phyloP scores from a whole-genome alignment of 2,888 invertebrate genomes.

The Athalia rosae region DNA sequence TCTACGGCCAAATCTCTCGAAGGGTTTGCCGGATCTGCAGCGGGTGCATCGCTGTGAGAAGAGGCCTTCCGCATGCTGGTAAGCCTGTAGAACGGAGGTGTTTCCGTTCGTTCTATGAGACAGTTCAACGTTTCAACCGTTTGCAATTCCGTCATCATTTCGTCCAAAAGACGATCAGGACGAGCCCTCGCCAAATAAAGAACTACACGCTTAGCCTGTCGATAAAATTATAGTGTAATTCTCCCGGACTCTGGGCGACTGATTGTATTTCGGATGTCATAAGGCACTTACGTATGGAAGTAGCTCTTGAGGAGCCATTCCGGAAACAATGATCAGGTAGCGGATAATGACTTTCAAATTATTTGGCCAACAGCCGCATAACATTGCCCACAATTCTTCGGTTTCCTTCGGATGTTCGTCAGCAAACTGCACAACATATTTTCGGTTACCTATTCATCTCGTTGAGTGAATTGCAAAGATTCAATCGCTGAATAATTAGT shows the following conservation, averaged over 20 bases:
- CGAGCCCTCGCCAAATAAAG: slow-evolving; percentile 94
- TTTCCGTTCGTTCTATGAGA: slow-evolving; percentile 96
- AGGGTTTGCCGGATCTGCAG: slow-evolving; percentile 75
- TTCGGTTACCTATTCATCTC: not conserved
- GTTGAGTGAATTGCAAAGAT: not conserved
- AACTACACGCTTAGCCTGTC: slow-evolving; percentile 94
- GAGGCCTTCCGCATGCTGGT: slow-evolving; percentile 94
- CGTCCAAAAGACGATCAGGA: slow-evolving; percentile 94
- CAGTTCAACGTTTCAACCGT: slow-evolving; percentile 98
- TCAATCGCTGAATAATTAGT: not conserved
- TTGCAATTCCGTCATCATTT: slow-evolving; percentile 97
- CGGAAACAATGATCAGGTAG: slow-evolving; percentile 96
- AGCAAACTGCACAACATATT: slow-evolving; percentile 82
- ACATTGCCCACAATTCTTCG: slow-evolving; percentile 96
- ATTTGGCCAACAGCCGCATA: slow-evolving; percentile 97
- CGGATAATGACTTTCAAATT: slow-evolving; percentile 97
- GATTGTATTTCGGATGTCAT: not conserved
- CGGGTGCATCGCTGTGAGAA: slow-evolving; percentile 81
- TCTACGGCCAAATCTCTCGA: slow-evolving; percentile 83
- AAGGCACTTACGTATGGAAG: slow-evolving; percentile 88
- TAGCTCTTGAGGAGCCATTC: slow-evolving; percentile 97
- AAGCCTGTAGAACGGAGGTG: slow-evolving; percentile 97
- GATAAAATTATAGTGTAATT: slow-evolving; percentile 21
- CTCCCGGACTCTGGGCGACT: too few species aligned
- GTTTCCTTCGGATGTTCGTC: slow-evolving; percentile 97